Percentiles rank a stretch among this genome's conserved stretches.
phyloP scores from a whole-genome alignment of 2,113 vertebrate species.

The zebrafish (Danio rerio) region DNA sequence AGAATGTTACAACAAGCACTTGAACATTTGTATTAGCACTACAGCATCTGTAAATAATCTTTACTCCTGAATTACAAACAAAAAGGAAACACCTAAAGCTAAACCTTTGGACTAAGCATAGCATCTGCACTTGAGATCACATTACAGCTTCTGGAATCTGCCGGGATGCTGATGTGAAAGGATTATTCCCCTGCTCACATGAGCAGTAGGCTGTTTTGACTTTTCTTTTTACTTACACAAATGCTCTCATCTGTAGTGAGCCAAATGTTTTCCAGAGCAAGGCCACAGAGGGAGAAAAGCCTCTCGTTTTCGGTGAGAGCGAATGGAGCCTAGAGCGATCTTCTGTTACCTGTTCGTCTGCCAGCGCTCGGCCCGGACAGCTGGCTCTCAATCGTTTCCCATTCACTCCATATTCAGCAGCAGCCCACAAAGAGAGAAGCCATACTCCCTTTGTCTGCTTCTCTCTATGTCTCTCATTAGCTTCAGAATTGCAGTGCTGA shows the following conservation, averaged over 20 bases:
- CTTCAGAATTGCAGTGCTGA: not conserved
- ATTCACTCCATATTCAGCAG: not conserved
- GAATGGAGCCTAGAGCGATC: slow-evolving; percentile 16
- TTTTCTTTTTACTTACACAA: slow-evolving; percentile 8
- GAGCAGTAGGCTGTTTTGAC: slow-evolving; percentile 5
- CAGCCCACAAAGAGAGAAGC: not conserved
- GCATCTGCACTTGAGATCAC: not conserved
- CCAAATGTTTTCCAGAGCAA: slow-evolving; percentile 40
- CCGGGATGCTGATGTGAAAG: not conserved
- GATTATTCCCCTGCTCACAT: slow-evolving; percentile 5
- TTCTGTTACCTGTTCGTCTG: slow-evolving; percentile 38
- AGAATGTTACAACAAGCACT: too few relatives aligned
- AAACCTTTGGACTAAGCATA: not conserved
- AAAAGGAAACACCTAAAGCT: not conserved
- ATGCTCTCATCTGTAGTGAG: not conserved
- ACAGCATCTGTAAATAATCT: not conserved
- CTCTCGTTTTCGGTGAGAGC: slow-evolving; percentile 21
- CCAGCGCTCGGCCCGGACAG: slow-evolving; percentile 32
- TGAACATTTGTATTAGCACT: not conserved
- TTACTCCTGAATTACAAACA: not conserved
- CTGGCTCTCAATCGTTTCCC: slow-evolving; percentile 22
- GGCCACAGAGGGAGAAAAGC: slow-evolving; percentile 3
- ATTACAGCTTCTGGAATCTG: slow-evolving; percentile 6
- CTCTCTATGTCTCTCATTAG: not conserved
- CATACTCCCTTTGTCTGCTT: not conserved